These are phyloP conservation scores for Chiloscyllium punctatum DNA, from an alignment of 2,797 vertebrate species.

Conservation along the genomic window DNA sequence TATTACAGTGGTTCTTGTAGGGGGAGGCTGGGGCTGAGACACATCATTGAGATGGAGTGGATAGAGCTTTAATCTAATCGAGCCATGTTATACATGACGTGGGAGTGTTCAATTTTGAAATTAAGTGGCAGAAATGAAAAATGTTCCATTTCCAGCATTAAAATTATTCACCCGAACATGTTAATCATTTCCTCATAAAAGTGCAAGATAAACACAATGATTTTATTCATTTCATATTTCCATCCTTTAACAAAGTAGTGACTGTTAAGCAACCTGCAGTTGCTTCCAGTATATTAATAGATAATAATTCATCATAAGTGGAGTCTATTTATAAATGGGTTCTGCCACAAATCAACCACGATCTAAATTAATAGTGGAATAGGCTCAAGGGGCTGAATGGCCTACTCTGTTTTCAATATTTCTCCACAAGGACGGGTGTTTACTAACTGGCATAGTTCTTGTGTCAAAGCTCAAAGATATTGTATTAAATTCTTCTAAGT, in stretches of 20 bases:
- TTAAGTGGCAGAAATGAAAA: background rate
- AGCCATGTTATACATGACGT: background rate
- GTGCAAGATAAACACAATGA: background rate
- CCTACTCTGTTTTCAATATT: too few species aligned
- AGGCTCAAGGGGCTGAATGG: background rate
- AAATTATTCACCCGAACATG: background rate
- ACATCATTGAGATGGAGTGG: background rate
- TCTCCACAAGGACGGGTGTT: background rate
- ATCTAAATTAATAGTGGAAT: background rate
- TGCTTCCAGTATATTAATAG: background rate
- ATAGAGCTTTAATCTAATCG: background rate
- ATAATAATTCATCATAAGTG: background rate
- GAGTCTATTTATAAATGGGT: background rate
- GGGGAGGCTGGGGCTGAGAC: background rate
- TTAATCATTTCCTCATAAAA: background rate
- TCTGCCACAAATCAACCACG: background rate
- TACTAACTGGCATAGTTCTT: background rate
- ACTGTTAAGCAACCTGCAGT: background rate
- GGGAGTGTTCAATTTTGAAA: background rate
- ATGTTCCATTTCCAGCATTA: conserved; percentile 1
- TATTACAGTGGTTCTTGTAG: background rate
- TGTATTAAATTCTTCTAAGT: background rate
- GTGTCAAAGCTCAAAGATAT: background rate
- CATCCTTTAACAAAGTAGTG: background rate
- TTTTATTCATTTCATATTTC: conserved; percentile 5